Conservation (phyloP, 2,113 vertebrate genomes). For the Neodontobutis hainanensis region DNA sequence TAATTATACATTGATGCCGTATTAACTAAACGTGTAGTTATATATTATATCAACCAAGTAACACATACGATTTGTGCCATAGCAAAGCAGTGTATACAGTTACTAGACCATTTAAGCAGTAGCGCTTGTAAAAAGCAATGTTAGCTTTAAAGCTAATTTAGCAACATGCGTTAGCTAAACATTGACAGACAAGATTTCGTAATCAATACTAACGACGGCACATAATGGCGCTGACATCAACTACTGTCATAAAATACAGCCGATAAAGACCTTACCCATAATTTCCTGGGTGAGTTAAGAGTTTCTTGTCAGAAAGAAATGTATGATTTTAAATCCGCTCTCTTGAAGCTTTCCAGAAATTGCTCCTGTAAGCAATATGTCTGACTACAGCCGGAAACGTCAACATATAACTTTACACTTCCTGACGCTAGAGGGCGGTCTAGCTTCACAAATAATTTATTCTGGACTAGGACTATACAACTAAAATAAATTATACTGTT, state of each 20-base stretch:
- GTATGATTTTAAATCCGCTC: conserved; percentile 49
- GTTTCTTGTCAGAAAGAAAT: conserved; percentile 29
- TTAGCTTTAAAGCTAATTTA: conserved; percentile 42
- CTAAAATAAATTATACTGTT: too few relatives aligned
- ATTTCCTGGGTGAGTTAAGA: conserved; percentile 31
- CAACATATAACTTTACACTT: conserved; percentile 49
- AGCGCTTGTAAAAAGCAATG: conserved; percentile 27
- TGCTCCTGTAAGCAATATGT: conserved; percentile 81
- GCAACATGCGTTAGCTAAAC: conserved; percentile 41
- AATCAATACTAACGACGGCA: conserved; percentile 10
- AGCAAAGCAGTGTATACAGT: not conserved
- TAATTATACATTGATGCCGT: not conserved
- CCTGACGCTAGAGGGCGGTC: conserved; percentile 51
- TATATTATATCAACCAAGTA: not conserved
- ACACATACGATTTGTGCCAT: not conserved
- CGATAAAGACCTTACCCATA: conserved; percentile 74
- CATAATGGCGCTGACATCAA: not conserved
- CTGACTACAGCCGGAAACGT: conserved; percentile 64
- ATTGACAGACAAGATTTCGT: conserved; percentile 51
- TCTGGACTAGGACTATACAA: not conserved
- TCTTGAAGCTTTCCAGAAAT: conserved; percentile 70
- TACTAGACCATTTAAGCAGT: not conserved
- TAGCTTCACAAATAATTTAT: not conserved
- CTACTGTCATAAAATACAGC: too few relatives aligned
- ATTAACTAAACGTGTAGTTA: too few relatives aligned